Conservation (phyloP, 2,888 invertebrate species). For the Lasioglossum lativentre region DNA sequence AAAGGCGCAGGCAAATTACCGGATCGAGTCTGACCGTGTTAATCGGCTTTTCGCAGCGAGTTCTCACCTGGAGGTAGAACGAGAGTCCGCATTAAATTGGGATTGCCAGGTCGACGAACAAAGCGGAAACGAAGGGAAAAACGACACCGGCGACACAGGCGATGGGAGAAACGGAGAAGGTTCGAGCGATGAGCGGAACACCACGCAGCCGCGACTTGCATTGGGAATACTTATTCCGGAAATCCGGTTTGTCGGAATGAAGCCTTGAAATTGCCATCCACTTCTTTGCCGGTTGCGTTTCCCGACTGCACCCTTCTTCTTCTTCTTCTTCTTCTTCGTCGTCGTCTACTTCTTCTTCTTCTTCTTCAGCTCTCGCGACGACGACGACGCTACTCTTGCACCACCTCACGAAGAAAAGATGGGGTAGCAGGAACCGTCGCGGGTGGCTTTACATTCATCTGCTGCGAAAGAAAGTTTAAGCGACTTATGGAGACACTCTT, state of each 20-base stretch:
- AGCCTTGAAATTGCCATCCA: constrained; percentile 65
- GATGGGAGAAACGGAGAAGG: constrained; percentile 15
- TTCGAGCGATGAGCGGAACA: constrained; percentile 50
- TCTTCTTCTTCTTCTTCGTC: background rate
- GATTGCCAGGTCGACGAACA: constrained; percentile 23
- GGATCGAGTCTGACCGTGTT: constrained; percentile 49
- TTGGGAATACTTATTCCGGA: constrained; percentile 70
- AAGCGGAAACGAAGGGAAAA: constrained; percentile 35
- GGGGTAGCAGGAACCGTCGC: constrained; percentile 45
- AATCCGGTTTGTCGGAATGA: constrained; percentile 69
- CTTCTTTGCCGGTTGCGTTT: constrained; percentile 38
- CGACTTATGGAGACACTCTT: constrained; percentile 69
- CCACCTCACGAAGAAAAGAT: constrained; percentile 34
- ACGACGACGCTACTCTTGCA: background rate
- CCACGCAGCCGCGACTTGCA: constrained; percentile 58
- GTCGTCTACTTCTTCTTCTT: background rate
- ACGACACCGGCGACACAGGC: background rate
- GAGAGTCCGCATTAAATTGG: constrained; percentile 42
- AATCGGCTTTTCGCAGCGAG: constrained; percentile 60
- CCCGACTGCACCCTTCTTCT: background rate
- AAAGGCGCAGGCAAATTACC: constrained; percentile 63
- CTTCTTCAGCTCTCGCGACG: background rate
- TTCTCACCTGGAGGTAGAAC: constrained; percentile 21
- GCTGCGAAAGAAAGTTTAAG: constrained; percentile 66
- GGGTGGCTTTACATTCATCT: constrained; percentile 61